These are phyloP conservation scores for Brachyopa scutellaris DNA, from an alignment of 2,888 invertebrate genomes.

Conservation along the genomic window DNA sequence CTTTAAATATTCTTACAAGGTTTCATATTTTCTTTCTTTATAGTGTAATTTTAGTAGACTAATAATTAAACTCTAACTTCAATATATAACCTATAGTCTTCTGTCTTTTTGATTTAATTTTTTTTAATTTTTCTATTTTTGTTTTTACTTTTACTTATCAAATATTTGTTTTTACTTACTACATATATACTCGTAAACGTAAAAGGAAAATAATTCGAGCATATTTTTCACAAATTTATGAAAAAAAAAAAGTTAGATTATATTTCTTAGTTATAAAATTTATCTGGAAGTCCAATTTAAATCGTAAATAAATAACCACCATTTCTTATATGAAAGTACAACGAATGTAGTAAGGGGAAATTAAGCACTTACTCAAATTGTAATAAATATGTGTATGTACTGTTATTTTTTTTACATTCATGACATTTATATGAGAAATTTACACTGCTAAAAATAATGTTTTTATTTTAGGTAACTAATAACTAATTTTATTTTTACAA, in stretches of 20 bases:
- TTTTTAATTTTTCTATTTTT: no score
- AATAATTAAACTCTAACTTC: no score
- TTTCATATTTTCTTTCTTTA: neutral
- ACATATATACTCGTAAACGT: no score
- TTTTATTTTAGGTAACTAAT: constrained; percentile 23
- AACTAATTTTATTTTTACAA: constrained; percentile 19
- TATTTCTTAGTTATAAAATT: neutral
- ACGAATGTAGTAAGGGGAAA: neutral
- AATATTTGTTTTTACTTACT: no score
- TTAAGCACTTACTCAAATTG: constrained; percentile 36
- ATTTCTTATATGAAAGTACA: constrained; percentile 19
- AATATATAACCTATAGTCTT: no score
- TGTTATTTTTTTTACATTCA: constrained; percentile 61
- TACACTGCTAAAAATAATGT: constrained; percentile 35
- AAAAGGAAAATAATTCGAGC: no score
- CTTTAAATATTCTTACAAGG: constrained; percentile 28
- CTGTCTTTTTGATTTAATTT: no score
- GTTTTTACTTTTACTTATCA: no score
- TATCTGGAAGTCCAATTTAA: constrained; percentile 49
- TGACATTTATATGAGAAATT: constrained; percentile 50
- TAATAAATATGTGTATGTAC: constrained; percentile 56
- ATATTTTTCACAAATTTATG: constrained; percentile 7
- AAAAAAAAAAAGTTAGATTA: constrained; percentile 7
- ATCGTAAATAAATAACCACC: constrained; percentile 52
- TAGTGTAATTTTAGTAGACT: neutral